Evolutionary conservation across 2,888 invertebrate species (phyloP).

Genomic region (Acleris laterana): DNA sequence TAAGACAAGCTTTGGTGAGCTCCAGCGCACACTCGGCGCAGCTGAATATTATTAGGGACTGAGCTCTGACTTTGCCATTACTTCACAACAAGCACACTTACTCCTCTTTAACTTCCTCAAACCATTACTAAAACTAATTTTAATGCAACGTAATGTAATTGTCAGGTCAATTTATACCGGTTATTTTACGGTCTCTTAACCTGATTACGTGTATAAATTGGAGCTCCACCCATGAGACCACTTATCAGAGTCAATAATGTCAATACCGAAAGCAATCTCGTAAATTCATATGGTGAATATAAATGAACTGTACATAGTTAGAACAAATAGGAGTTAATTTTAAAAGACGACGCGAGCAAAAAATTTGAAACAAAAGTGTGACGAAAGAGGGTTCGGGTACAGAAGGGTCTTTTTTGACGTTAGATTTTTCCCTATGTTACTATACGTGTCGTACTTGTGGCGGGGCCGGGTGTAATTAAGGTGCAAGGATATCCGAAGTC

Average conservation of each 20-base stretch:
- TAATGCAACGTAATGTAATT: neutral
- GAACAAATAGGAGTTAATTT: neutral
- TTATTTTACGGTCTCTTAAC: conserved; percentile 18
- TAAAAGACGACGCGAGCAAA: neutral
- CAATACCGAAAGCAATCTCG: conserved; percentile 11
- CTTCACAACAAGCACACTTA: conserved; percentile 43
- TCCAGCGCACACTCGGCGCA: conserved; percentile 56
- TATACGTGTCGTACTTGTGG: conserved; percentile 59
- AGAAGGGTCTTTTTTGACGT: conserved; percentile 8
- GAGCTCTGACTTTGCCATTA: conserved; percentile 54
- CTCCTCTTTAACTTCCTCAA: neutral
- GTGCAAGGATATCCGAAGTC: conserved; percentile 82
- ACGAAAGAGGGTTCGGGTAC: neutral
- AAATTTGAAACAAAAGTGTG: conserved; percentile 13
- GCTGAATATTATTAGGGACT: conserved; percentile 58
- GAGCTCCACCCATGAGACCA: conserved; percentile 9
- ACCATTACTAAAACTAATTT: neutral
- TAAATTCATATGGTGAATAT: conserved; percentile 10
- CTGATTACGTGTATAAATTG: conserved; percentile 18
- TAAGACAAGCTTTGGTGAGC: conserved; percentile 71
- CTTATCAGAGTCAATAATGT: conserved; percentile 19
- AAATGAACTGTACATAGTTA: neutral
- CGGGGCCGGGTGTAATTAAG: conserved; percentile 78
- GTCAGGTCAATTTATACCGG: neutral
- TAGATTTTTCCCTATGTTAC: conserved; percentile 32